These are phyloP conservation scores for Enoplosus armatus DNA, from an alignment of 2,797 vertebrate genomes.

Conservation along the genomic window DNA sequence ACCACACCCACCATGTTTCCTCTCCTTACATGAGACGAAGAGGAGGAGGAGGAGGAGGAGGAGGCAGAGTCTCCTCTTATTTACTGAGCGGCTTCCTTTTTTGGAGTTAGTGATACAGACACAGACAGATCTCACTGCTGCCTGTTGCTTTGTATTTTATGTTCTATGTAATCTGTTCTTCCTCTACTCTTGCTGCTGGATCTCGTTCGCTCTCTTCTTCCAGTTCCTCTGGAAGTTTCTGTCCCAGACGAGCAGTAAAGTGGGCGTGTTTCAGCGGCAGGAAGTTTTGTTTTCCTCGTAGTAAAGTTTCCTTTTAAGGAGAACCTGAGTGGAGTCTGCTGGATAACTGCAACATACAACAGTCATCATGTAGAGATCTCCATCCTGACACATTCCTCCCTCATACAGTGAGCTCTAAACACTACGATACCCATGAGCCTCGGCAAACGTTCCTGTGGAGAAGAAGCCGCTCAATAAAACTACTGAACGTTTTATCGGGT, in stretches of 20 bases:
- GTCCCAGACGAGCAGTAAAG: background rate
- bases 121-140: background rate
- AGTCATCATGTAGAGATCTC: background rate
- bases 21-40: slow-evolving; percentile 47
- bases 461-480: background rate
- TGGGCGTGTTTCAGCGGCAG: slow-evolving; percentile 1
- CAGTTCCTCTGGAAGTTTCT: background rate
- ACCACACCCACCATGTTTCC: slow-evolving; percentile 40
- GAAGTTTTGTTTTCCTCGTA: slow-evolving; percentile 28
- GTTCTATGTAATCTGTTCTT: slow-evolving; percentile 7
- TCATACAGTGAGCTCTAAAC: background rate
- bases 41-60: slow-evolving; percentile 25
- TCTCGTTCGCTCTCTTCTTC: background rate
- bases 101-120: slow-evolving; percentile 61
- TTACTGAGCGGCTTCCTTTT: slow-evolving; percentile 79
- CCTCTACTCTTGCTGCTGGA: rapidly evolving
- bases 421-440: slow-evolving; percentile 42
- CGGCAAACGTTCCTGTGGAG: background rate
- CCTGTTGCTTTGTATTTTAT: background rate
- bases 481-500: background rate
- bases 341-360: background rate
- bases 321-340: background rate
- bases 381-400: background rate
- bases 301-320: slow-evolving; percentile 59
- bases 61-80: slow-evolving; percentile 64